Conservation (phyloP, 2,888 invertebrate species). For the Holacanthella duospinosa region DNA sequence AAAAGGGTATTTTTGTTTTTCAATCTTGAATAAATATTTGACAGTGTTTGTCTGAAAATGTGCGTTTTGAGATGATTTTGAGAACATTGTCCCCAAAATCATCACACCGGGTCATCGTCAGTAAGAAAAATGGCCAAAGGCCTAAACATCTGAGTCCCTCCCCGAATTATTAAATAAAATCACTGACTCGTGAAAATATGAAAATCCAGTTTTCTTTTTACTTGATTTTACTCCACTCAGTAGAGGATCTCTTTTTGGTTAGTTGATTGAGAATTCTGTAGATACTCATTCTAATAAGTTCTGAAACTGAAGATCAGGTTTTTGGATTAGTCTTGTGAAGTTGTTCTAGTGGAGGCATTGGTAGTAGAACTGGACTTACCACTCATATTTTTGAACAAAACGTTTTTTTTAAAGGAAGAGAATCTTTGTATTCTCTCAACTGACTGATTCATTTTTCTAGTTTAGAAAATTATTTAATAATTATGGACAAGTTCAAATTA, state of each 20-base stretch:
- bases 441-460: not conserved
- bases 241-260: not conserved
- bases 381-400: not conserved
- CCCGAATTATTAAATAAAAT: not conserved
- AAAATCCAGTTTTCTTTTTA: not conserved
- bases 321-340: not conserved
- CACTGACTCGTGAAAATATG: slow-evolving; percentile 3
- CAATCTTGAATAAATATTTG: not conserved
- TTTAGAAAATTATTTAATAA: too few relatives aligned
- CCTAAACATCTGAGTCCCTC: not conserved
- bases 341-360: not conserved
- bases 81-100: not conserved
- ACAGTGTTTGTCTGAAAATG: too few relatives aligned
- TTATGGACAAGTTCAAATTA: slow-evolving; percentile 36
- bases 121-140: not conserved
- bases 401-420: not conserved
- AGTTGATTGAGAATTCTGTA: not conserved
- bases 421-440: not conserved
- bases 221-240: not conserved
- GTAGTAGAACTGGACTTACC: not conserved
- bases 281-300: not conserved
- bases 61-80: too few relatives aligned
- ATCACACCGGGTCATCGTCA: not conserved
- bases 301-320: not conserved
- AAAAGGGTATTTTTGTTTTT: not conserved